Evolutionary conservation across 2,113 vertebrate genomes (phyloP), one percentile per base, ranked within the genome.

Genomic region (Zosterops japonicus): DNA sequence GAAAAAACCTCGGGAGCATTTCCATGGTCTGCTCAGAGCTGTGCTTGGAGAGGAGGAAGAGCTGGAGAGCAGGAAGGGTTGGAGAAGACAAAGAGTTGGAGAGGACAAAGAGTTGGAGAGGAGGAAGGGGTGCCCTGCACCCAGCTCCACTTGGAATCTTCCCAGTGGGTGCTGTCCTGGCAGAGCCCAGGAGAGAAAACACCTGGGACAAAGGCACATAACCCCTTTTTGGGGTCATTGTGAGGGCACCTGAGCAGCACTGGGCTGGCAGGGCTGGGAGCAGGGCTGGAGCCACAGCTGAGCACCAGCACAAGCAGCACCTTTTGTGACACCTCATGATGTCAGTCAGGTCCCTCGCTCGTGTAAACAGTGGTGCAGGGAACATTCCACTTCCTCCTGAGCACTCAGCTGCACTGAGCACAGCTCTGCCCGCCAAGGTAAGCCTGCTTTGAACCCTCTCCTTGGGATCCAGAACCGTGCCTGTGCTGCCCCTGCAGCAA

Each of bases 301-400:
- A 31, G 61, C 46, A 11, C 22, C 9, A 0, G 14, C 25, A 2
- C 14, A 33, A 59, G 35, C 91, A 57, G 72, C 77, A 91, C 75
- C 72, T 85, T 72, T 85, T 47, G 69, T 52, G 35, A 39, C 41
- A 44, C 21, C 5, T 42, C 3, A 6, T 87, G 81, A 79, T 79
- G 59, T 95, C 87, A 84, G 1, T 6, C 89, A 81, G 77, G 93
- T 78, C 49, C 55, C 5, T 31, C 0, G 65, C 70, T 22, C 3
- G 5, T 55, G 83, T 83, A 93, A 97, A 94, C 93, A 93, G 93
- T 6, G 75, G 87, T 69, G 76, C 57, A 36, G 44, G 18, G 23
- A 20, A 56, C 81, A 10, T 39, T 64, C 22, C 59, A 83, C 95
- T 98, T 97, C 96, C 96, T 97, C 88, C 95, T n/a, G 14, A 19